Percentiles rank a stretch among this genome's conserved stretches.
Evolutionary conservation across 2,797 vertebrate genomes (phyloP).

Genomic region (Xenopus petersii): DNA sequence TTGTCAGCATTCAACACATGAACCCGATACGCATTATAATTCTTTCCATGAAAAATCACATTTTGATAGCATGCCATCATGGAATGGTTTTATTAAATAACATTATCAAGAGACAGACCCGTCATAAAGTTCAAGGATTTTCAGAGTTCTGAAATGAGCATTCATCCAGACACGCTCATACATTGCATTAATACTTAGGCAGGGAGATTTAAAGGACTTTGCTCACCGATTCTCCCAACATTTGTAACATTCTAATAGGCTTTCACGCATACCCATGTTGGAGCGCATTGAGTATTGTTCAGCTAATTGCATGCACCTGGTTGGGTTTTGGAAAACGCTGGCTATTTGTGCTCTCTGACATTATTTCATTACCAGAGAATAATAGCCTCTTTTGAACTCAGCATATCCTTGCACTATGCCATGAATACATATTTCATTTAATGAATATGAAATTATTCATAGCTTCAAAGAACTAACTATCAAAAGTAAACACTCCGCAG

Average conservation of each 20-base stretch:
- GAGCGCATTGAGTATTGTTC: slow-evolving; percentile 32
- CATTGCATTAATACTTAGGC: not conserved
- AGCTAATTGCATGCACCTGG: slow-evolving; percentile 43
- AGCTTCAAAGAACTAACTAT: slow-evolving; percentile 43
- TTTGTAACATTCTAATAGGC: slow-evolving; percentile 25
- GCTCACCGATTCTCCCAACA: slow-evolving; percentile 25
- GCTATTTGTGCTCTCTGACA: slow-evolving; percentile 28
- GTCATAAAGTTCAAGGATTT: not conserved
- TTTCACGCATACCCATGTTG: slow-evolving; percentile 25
- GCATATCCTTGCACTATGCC: slow-evolving; percentile 30
- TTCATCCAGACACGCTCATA: not conserved
- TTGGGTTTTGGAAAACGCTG: slow-evolving; percentile 21
- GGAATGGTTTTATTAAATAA: not conserved
- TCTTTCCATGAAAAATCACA: no score
- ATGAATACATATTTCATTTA: slow-evolving; percentile 46
- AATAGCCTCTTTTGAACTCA: slow-evolving; percentile 39
- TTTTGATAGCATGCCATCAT: not conserved
- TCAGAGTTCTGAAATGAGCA: not conserved
- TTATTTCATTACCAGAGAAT: slow-evolving; percentile 45
- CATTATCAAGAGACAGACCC: not conserved
- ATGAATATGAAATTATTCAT: slow-evolving; percentile 48
- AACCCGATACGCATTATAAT: not conserved
- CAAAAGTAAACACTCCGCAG: slow-evolving; percentile 18
- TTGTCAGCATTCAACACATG: slow-evolving; percentile 10
- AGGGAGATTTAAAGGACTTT: slow-evolving; percentile 13